Base-by-base conservation (phyloP, 1,140 invertebrate species). In the Pygmarrhopalites habei region DNA sequence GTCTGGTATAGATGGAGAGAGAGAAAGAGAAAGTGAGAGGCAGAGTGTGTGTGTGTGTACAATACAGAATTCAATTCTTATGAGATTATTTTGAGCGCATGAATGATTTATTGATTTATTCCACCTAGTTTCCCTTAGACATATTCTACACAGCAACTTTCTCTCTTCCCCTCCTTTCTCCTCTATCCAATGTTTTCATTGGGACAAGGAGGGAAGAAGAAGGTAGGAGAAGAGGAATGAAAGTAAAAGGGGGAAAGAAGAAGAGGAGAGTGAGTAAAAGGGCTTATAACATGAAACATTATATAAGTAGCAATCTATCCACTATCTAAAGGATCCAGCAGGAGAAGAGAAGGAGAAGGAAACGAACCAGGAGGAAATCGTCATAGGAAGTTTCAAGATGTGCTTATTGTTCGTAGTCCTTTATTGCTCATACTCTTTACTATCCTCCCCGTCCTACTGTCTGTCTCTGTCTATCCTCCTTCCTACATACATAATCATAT, bases 401-500 rank as follows among this genome's bases (percentile, higher is more conserved):
- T 62, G 51, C 51, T 62, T 62, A 56, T 62, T 62, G 60, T 62
- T 62, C 60, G 51, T 30, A n/a, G n/a, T n/a, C n/a, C 51, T 39
- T 47, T 49, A 14, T 49, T 43, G 25, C 44, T 10, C 43, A 46
- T 21, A n/a, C 19, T n/a, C n/a, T n/a, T n/a, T n/a, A n/a, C n/a
- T n/a, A n/a, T n/a, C 15, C 15, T 7, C 32, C 32, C 32, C 15
- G 32, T 35, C 32, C 5, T 35, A 35, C 32, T 35, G 5, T 35
- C 32, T 35, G 32, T 35, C 32, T 35, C 32, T 35, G 5, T 35
- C 32, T 35, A 7, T 35, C 32, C 15, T 35, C 15, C 32, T 35
- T 35, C 32, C 32, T 35, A n/a, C n/a, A n/a, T n/a, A n/a, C n/a
- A n/a, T n/a, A n/a, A n/a, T n/a, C n/a, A n/a, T n/a, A n/a, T n/a